Conservation (phyloP, 2,797 vertebrate species). For the Miichthys miiuy region DNA sequence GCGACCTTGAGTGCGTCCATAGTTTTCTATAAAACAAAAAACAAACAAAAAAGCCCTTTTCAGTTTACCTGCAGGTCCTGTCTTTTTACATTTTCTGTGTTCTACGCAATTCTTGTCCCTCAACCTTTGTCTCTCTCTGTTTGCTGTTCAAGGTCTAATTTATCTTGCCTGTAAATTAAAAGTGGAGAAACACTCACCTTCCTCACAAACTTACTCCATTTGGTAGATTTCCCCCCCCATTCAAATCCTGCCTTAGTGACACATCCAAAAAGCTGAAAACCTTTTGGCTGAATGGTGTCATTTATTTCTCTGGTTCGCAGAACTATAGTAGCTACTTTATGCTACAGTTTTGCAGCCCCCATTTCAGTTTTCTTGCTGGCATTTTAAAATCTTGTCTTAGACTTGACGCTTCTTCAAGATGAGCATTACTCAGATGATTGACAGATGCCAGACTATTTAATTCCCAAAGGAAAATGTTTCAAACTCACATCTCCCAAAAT, state of each 20-base stretch:
- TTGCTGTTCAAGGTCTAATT: neutral
- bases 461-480: slow-evolving; percentile 22
- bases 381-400: slow-evolving; percentile 36
- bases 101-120: neutral
- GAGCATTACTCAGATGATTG: slow-evolving; percentile 43
- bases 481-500: slow-evolving; percentile 4
- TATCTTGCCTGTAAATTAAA: neutral
- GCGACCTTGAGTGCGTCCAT: neutral
- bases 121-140: neutral
- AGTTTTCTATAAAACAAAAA: neutral
- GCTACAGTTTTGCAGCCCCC: neutral
- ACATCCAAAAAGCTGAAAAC: slow-evolving; percentile 16
- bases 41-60: neutral
- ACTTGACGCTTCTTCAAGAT: slow-evolving; percentile 32
- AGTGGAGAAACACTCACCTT: neutral
- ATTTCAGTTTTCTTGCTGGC: neutral
- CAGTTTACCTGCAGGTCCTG: neutral
- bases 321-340: slow-evolving; percentile 2
- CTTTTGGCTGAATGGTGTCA: slow-evolving; percentile 16
- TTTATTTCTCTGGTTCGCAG: slow-evolving; percentile 23
- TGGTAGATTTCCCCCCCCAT: neutral
- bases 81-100: neutral
- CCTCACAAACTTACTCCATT: neutral
- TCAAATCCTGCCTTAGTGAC: slow-evolving; percentile 15
- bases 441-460: slow-evolving; percentile 42